phyloP scores from a whole-genome alignment of 2,797 vertebrate genomes.

The Choloepus didactylus region DNA sequence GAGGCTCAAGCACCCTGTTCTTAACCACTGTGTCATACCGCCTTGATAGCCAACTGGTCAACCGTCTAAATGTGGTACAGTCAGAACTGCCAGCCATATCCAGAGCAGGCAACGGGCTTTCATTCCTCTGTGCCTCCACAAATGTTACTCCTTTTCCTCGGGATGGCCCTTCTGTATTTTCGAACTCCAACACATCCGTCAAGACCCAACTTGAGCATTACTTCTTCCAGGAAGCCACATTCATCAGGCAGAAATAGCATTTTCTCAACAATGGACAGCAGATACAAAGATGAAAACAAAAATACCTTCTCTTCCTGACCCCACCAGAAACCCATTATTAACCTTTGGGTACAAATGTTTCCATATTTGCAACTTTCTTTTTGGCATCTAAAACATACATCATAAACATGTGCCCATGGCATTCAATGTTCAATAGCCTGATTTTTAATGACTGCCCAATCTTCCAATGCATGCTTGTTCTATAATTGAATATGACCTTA shows the following conservation, averaged over 20 bases:
- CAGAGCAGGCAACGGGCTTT: background rate
- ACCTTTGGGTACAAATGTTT: background rate
- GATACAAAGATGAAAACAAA: constrained; percentile 62
- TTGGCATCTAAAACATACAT: constrained; percentile 44
- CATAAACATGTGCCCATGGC: constrained; percentile 6
- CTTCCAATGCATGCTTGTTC: constrained; percentile 21
- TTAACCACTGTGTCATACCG: too few species aligned
- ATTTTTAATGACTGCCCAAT: constrained; percentile 60
- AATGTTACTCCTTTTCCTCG: background rate
- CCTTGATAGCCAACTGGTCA: background rate
- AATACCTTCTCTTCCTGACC: constrained; percentile 1
- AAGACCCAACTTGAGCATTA: background rate
- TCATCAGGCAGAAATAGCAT: constrained; percentile 14
- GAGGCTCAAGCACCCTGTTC: background rate
- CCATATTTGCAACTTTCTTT: background rate
- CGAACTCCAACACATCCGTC: background rate
- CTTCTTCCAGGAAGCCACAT: constrained; percentile 1
- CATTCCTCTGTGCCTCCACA: background rate
- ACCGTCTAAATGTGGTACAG: background rate
- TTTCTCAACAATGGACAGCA: constrained; percentile 34
- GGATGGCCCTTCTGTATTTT: background rate
- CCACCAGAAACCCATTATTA: constrained; percentile 41
- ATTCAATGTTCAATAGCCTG: constrained; percentile 41
- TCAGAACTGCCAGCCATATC: background rate
- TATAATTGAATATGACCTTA: constrained; percentile 43